A percentile compares a stretch with the other conserved stretches of the same genome.
Evolutionary conservation across 2,113 vertebrate genomes (phyloP).

Genomic region (Aplodontia rufa): DNA sequence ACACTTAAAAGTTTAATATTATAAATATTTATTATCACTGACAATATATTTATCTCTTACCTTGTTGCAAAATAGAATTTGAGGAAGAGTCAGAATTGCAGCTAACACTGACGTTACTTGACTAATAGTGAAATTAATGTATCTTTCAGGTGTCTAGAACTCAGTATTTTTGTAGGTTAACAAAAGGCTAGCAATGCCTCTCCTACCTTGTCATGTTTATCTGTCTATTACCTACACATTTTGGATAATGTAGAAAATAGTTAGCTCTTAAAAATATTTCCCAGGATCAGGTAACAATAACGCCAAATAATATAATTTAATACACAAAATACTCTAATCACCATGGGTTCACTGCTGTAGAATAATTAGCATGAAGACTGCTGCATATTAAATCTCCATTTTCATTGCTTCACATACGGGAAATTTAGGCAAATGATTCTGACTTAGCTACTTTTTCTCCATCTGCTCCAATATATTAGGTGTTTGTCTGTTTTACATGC

Average conservation of each 20-base stretch:
- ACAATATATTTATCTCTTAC: neutral
- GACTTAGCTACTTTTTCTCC: conserved; percentile 57
- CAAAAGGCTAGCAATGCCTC: neutral
- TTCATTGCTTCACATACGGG: conserved; percentile 65
- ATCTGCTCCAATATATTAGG: conserved; percentile 51
- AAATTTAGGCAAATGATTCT: conserved; percentile 73
- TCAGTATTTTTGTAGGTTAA: neutral
- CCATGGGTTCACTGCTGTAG: neutral
- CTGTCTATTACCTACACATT: neutral
- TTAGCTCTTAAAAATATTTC: conserved; percentile 20
- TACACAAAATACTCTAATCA: conserved; percentile 41
- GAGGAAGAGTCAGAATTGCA: neutral
- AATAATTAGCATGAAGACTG: conserved; percentile 53
- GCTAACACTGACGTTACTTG: neutral
- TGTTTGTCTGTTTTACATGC: conserved; percentile 41
- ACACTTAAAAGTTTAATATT: conserved; percentile 38
- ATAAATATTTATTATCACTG: conserved; percentile 52
- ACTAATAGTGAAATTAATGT: neutral
- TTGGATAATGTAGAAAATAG: conserved; percentile 26
- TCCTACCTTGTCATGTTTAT: neutral
- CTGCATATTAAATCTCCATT: conserved; percentile 71
- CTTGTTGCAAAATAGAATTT: neutral
- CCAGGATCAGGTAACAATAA: conserved; percentile 18
- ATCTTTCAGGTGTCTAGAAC: neutral
- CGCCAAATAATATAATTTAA: conserved; percentile 24